Evolutionary conservation across 2,113 vertebrate genomes (phyloP).

Genomic region (Chamaetylas fuelleborni): DNA sequence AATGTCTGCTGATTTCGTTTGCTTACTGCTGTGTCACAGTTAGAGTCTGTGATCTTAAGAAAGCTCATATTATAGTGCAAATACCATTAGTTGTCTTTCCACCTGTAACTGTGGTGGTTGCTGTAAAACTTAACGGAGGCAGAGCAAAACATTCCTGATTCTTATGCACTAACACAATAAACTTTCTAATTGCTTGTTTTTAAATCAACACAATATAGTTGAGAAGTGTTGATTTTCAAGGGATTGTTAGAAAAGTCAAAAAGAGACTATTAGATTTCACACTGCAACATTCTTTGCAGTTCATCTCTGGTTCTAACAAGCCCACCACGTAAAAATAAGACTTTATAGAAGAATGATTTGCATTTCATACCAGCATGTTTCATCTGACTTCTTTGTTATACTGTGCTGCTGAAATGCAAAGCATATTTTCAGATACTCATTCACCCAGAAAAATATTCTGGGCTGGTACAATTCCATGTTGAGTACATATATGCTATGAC

Average conservation of each 20-base stretch:
- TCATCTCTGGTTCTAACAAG: not conserved
- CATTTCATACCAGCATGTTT: not conserved
- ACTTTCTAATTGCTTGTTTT: not conserved
- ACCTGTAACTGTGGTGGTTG: not conserved
- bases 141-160: not conserved
- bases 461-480: not conserved
- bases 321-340: not conserved
- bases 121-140: not conserved
- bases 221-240: not conserved
- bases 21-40: not conserved
- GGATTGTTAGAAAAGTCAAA: not conserved
- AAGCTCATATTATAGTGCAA: not conserved
- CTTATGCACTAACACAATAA: not conserved
- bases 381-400: not conserved
- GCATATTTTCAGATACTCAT: not conserved
- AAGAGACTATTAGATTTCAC: not conserved
- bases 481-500: not conserved
- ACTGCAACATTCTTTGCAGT: not conserved
- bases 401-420: not conserved
- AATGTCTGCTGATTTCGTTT: not conserved
- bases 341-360: not conserved
- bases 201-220: not conserved
- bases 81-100: not conserved
- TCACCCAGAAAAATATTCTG: slow-evolving; percentile 3
- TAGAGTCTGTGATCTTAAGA: not conserved